These are phyloP conservation scores for Channallabes apus DNA, from an alignment of 2,797 vertebrate genomes.

Conservation along the genomic window DNA sequence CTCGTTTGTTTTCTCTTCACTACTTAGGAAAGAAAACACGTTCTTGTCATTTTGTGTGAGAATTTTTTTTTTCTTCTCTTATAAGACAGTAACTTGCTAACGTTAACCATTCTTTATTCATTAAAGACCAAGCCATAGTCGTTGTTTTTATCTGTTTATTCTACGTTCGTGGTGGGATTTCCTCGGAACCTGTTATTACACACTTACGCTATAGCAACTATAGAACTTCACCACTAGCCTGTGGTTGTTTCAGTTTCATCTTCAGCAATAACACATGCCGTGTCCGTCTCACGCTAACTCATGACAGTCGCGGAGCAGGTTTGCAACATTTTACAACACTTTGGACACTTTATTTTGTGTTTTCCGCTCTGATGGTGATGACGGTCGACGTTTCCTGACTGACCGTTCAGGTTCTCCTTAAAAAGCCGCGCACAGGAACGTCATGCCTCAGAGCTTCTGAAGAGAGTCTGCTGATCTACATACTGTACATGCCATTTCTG, in stretches of 20 bases:
- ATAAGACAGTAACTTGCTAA: not conserved
- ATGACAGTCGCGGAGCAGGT: not conserved
- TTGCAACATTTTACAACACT: not conserved
- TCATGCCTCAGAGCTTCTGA: constrained; percentile 17
- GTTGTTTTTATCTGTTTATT: not conserved
- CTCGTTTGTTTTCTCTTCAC: not conserved
- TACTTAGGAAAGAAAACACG: not conserved
- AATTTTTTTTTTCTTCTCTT: too few relatives aligned
- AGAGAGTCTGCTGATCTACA: constrained; percentile 14
- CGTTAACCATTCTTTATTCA: not conserved
- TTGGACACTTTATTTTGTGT: not conserved
- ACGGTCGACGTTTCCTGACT: constrained; percentile 10
- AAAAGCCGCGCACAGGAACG: not conserved
- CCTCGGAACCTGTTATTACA: not conserved
- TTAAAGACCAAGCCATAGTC: not conserved
- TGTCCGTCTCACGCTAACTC: not conserved
- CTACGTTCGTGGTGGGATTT: not conserved
- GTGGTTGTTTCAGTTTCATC: not conserved
- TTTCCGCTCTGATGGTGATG: not conserved
- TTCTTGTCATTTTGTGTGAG: too few relatives aligned
- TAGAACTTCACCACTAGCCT: not conserved
- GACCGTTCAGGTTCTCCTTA: constrained; percentile 4
- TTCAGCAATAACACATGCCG: not conserved
- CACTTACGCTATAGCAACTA: not conserved
- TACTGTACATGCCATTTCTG: constrained; percentile 6